Evolutionary conservation across 2,888 invertebrate genomes (phyloP), one percentile per base, ranked within the genome.

Genomic region (Quadroppia sp.): DNA sequence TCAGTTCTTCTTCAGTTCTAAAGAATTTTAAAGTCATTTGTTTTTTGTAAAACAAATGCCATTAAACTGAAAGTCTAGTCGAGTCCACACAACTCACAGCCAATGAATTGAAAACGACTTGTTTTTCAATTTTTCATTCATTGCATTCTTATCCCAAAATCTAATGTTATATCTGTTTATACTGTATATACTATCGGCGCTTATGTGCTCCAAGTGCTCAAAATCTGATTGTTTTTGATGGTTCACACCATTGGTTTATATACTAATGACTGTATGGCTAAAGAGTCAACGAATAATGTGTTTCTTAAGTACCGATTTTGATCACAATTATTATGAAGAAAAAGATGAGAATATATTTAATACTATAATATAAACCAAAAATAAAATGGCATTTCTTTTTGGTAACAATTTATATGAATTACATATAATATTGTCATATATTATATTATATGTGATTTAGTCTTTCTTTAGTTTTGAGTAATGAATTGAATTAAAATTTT

Each of bases 231-330:
- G 53, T 25, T 2, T 53, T 53, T 53, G 23, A 53, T 20, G n/a
- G 23, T 17, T 53, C 53, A 53, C 53, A 53, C 53, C 53, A 53
- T 53, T 25, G 3, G 53, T n/a, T 53, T 53, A 53, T 53, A 20
- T 53, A 9, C 53, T 20, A 53, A 53, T n/a, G n/a, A n/a, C n/a
- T n/a, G n/a, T n/a, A 53, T 53, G 53, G 7, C 23, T 53, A 20
- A 1, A 11, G 2, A 20, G 53, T 7, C 23, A 23, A 25, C 17
- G 23, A 13, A 25, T 25, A 25, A 50, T 53, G 53, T 53, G 17
- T 25, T 20, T 6, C 53, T 53, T 53, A 53, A 53, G 2, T 25
- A 53, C 9, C 20, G 17, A 25, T 53, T 53, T 13, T 53, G 23
- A 20, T 2, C 13, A 3, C 53, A 53, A 53, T 53, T 53, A 53